A percentile compares a stretch with the other conserved stretches of the same genome.
Evolutionary conservation across 2,888 invertebrate genomes (phyloP).

Genomic region (Cistogaster globosa): DNA sequence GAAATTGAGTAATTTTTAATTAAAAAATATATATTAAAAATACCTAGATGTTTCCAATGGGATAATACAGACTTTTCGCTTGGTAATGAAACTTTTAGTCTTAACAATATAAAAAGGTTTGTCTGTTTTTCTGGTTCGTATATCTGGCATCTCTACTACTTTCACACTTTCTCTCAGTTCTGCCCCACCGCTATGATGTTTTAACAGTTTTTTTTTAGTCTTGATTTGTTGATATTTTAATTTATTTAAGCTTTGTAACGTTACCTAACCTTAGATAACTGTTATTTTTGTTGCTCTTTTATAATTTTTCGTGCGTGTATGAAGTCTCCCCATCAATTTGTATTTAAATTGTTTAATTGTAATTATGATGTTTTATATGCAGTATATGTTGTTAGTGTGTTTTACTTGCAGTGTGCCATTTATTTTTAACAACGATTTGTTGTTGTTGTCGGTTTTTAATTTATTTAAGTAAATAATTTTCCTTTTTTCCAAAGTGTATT

Average conservation of each 20-base stretch:
- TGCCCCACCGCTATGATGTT: conserved; percentile 43
- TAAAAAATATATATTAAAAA: no score
- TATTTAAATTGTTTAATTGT: conserved; percentile 43
- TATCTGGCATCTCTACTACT: conserved; percentile 41
- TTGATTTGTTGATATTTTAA: conserved; percentile 62
- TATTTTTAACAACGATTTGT: conserved; percentile 38
- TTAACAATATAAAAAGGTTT: no score
- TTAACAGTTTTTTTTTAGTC: conserved; percentile 32
- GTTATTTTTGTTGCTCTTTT: conserved; percentile 36
- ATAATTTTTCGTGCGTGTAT: not conserved
- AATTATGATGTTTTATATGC: conserved; percentile 27
- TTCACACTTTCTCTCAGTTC: conserved; percentile 6
- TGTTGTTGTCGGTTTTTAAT: conserved; percentile 35
- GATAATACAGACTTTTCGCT: no score
- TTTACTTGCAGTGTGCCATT: conserved; percentile 19
- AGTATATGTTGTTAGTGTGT: conserved; percentile 8
- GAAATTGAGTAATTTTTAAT: no score
- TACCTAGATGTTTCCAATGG: no score
- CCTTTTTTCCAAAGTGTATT: conserved; percentile 19
- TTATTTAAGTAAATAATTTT: conserved; percentile 12
- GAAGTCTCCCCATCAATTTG: conserved; percentile 31
- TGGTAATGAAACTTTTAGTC: no score
- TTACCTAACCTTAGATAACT: conserved; percentile 67
- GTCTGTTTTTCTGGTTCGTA: no score
- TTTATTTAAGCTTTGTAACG: conserved; percentile 46